Conservation (phyloP, 2,113 vertebrate genomes). For the Nannobrachium achirus region DNA sequence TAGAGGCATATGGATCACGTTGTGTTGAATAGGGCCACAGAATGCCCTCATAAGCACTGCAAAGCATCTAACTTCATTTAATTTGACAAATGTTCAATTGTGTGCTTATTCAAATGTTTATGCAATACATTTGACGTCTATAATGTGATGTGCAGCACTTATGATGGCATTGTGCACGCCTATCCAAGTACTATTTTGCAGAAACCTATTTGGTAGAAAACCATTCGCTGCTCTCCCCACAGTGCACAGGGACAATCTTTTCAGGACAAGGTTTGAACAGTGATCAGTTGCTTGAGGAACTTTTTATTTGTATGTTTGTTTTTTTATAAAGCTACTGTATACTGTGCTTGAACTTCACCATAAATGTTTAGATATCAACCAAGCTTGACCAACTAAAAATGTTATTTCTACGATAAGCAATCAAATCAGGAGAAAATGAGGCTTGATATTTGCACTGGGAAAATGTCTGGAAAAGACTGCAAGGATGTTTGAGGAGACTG, state of each 20-base stretch:
- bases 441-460: constrained; percentile 50
- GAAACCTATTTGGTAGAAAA: constrained; percentile 70
- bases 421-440: constrained; percentile 47
- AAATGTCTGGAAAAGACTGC: constrained; percentile 37
- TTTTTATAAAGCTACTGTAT: constrained; percentile 38
- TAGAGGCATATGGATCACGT: constrained; percentile 68
- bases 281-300: constrained; percentile 42
- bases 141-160: constrained; percentile 63
- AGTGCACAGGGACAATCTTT: constrained; percentile 67
- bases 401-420: constrained; percentile 51
- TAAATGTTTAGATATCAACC: not conserved
- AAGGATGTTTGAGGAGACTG: constrained; percentile 36
- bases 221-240: constrained; percentile 80
- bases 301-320: too few relatives aligned
- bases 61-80: constrained; percentile 26
- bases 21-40: constrained; percentile 74
- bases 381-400: constrained; percentile 4
- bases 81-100: constrained; percentile 49
- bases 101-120: constrained; percentile 25
- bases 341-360: constrained; percentile 2
- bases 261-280: constrained; percentile 48
- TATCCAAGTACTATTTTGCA: constrained; percentile 74
- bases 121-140: constrained; percentile 17
- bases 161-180: constrained; percentile 73
- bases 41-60: constrained; percentile 76